Base-by-base conservation (phyloP, 1,140 invertebrate species). In the Rhizoglyphus robini region DNA sequence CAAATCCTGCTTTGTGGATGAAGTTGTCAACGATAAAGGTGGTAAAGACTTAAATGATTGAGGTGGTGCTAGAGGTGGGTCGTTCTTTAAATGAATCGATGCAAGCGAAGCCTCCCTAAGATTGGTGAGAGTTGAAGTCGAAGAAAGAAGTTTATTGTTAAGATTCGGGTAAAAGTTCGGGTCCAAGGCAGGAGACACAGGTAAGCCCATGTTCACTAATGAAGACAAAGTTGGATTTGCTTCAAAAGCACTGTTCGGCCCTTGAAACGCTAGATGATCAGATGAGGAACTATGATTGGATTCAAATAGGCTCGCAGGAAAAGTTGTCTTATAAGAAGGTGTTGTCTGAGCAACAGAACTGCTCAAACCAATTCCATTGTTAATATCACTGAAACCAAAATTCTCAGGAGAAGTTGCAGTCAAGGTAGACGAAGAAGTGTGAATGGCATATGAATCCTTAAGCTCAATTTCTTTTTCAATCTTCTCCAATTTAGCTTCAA, bases 391-490 rank as follows among this genome's bases (percentile, higher is more conserved):
- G 30, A 60, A 29, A 3, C 58, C 58, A 60, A 38, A 60, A 27
- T 60, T 30, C 29, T 60, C 58, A 3, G 58, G 58, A 4, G 58
- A 60, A 20, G 58, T 46, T 1, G 58, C 58, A 2, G 58, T 29
- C 27, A 60, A 46, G 23, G 58, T 60, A 20, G 58, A 60, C 23
- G 15, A n/a, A 11, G 32, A 38, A n/a, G 58, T 60, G 29, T 60
- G 58, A n/a, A 60, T 34, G 3, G 32, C 58, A 34, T 46, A 46
- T 11, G 58, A 34, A 20, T 60, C 58, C 29, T 60, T 34, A 27
- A n/a, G n/a, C 29, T 60, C 58, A 3, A 60, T 34, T n/a, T 38
- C 32, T 46, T 34, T 46, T 34, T 60, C 58, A 34, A 60, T 38
- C 29, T 60, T 60, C 25, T 60, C 58, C 29, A 60, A 27, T 46